Evolutionary conservation across 2,797 vertebrate species (phyloP), one percentile per base, ranked within the genome.

Genomic region (Sebastes oblongus): DNA sequence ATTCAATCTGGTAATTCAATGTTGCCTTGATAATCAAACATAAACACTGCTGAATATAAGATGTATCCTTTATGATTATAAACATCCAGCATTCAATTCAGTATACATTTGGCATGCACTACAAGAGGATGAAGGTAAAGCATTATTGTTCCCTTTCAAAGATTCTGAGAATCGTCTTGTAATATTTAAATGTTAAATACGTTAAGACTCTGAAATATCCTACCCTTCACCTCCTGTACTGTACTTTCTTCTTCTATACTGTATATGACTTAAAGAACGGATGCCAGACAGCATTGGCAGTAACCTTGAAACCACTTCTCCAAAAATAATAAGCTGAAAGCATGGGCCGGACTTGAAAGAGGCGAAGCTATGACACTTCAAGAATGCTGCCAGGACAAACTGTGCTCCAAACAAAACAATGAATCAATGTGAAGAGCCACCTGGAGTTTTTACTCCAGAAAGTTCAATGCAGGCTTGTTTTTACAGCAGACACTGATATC

Each of bases 401-500:
- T 88, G 88, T 86, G 67, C 78, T 80, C 79, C 87, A 88, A 90
- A 91, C 83, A 85, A 89, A 90, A 92, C 90, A 82, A 95, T 94
- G 93, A 94, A 95, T 95, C 93, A 95, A 86, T 58, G 79, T 75
- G 69, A 85, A 78, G 85, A 93, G 92, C 93, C 93, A 93, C 94
- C 93, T 94, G 93, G 89, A 93, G 86, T 83, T 89, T 83, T 88
- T 81, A 85, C 86, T 90, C 71, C 72, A 74, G 83, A 88, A 91
- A 88, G 91, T 90, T 91, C 89, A 93, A 87, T 68, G 88, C 79
- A 67, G 76, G 77, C 78, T 78, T 66, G 83, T 84, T 89, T 88
- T 74, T 78, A 68, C 77, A 75, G 75, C 72, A 80, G 78, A 91
- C 82, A 80, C 69, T 86, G 88, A 90, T 91, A 94, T 93, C 77